phyloP scores from a whole-genome alignment of 2,888 invertebrate species.

The Caprella mutica region DNA sequence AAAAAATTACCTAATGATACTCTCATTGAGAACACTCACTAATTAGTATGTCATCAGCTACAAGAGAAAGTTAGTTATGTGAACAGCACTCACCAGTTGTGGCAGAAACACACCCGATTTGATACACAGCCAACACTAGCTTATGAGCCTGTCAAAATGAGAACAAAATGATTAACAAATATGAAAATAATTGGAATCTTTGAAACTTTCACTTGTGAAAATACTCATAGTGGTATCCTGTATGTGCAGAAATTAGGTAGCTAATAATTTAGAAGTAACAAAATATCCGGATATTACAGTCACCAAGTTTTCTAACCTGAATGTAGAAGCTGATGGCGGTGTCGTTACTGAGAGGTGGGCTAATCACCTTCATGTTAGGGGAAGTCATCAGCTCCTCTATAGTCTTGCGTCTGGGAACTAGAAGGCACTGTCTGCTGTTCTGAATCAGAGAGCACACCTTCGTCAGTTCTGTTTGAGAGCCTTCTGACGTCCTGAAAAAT shows the following conservation, averaged over 20 bases:
- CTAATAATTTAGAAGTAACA: too few relatives aligned
- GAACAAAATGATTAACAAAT: too few relatives aligned
- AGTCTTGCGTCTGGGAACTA: slow-evolving; percentile 87
- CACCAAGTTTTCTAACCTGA: slow-evolving; percentile 50
- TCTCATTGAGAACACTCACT: too few relatives aligned
- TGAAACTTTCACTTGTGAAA: too few relatives aligned
- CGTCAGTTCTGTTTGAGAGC: slow-evolving; percentile 19
- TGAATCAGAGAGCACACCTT: slow-evolving; percentile 47
- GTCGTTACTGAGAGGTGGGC: slow-evolving; percentile 87
- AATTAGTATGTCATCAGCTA: too few relatives aligned
- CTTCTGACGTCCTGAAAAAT: slow-evolving; percentile 26
- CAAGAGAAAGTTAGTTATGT: too few relatives aligned
- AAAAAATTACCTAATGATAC: too few relatives aligned
- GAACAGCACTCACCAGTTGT: too few relatives aligned
- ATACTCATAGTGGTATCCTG: too few relatives aligned
- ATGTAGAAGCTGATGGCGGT: slow-evolving; percentile 94
- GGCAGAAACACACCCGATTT: slow-evolving; percentile 51
- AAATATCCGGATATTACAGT: too few relatives aligned
- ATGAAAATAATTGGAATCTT: too few relatives aligned
- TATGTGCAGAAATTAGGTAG: too few relatives aligned
- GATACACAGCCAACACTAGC: slow-evolving; percentile 87
- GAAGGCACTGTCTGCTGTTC: slow-evolving; percentile 74
- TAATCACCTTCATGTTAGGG: slow-evolving; percentile 87
- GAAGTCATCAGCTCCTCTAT: slow-evolving; percentile 92
- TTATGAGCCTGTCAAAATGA: slow-evolving; percentile 82